Percentiles rank a stretch among this genome's conserved stretches.
Conservation (phyloP, 2,797 vertebrate species). For the Phoxinus dragarum region DNA sequence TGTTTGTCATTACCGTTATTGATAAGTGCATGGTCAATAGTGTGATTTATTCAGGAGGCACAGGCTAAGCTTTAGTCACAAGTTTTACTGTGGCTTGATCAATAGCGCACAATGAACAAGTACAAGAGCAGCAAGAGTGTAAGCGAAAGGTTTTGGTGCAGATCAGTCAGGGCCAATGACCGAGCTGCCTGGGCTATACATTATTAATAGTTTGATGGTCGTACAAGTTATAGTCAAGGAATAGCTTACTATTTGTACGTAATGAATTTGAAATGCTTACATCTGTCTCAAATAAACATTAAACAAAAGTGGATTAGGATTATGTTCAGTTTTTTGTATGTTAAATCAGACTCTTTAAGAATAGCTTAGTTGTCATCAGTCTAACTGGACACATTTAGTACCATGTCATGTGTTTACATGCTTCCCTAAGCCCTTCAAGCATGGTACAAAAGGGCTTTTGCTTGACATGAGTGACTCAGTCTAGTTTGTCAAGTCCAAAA, state of each 20-base stretch:
- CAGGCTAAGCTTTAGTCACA: conserved; percentile 83
- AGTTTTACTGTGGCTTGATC: conserved; percentile 78
- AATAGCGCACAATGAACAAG: conserved; percentile 82
- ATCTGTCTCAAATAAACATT: background rate
- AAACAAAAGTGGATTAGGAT: background rate
- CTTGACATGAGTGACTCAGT: conserved; percentile 30
- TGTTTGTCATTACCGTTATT: conserved; percentile 87
- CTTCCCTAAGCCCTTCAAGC: background rate
- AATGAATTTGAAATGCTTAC: background rate
- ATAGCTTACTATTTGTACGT: background rate
- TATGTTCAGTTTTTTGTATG: background rate
- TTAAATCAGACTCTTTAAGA: background rate
- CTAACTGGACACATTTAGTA: background rate
- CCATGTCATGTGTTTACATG: background rate
- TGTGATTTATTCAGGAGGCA: conserved; percentile 84
- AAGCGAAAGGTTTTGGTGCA: conserved; percentile 67
- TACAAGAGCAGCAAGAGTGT: conserved; percentile 75
- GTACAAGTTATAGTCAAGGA: background rate
- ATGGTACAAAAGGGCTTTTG: background rate
- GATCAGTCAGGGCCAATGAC: conserved; percentile 44
- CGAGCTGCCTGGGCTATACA: background rate
- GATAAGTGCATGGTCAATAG: conserved; percentile 83
- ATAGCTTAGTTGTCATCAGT: background rate
- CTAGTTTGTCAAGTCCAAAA: conserved; percentile 40
- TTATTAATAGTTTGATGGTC: background rate